Base-by-base conservation (phyloP, 1,140 invertebrate species). In the Bombyx mandarina region DNA sequence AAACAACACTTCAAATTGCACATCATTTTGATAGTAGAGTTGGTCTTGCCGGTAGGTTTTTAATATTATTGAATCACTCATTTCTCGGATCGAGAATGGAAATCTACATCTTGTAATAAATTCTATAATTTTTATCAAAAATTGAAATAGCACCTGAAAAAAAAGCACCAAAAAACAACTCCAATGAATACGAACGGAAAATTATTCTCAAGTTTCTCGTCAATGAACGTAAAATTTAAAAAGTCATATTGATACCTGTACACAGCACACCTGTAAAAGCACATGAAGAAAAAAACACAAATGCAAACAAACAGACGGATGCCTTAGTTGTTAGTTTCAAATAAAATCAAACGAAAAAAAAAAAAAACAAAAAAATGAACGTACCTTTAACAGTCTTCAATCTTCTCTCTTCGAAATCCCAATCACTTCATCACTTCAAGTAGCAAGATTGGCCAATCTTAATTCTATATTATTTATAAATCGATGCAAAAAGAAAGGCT, bases 391-490 rank as follows among this genome's bases (percentile, higher is more conserved):
- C 54, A 44, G 65, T 73, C 52, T 71, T 73, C 62, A 45, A 63
- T 65, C 52, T 69, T 78, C 64, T 60, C 46, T 71, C 58, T 69
- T 78, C 68, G 1, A 6, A 51, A 35, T 49, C 56, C 55, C 54
- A 51, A 35, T 49, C 56, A 57, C 54, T 57, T 65, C 67, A 64
- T 64, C 65, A 64, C 59, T 63, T 18, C 59, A 58, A 57, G 51
- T 59, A 67, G 62, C 66, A 74, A 71, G 79, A 82, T 83, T 86
- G 79, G 81, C 80, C 79, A 86, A 84, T 82, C 75, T 81, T 81
- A 77, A 60, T 62, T 68, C 69, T 67, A 63, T 51, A 69, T 67
- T 56, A 56, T 57, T 62, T 35, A 35, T 35, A 35, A 35, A 58
- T 71, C 75, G 75, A 65, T 67, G 71, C 69, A 75, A 82, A 83